phyloP scores from a whole-genome alignment of 2,888 invertebrate species.

The Subacronicta megacephala region DNA sequence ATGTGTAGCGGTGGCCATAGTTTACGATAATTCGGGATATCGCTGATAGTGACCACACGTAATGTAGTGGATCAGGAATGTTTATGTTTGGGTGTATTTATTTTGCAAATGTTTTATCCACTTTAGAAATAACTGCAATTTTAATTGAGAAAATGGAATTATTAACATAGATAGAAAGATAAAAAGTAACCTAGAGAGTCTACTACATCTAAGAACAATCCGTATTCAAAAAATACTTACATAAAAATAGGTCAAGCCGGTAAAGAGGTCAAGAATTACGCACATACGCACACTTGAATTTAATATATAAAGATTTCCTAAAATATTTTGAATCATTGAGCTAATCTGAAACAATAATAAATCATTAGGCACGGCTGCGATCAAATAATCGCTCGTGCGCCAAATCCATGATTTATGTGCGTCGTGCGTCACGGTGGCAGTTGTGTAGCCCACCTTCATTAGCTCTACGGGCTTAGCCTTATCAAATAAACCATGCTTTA shows the following conservation, averaged over 20 bases:
- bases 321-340: no score
- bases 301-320: no score
- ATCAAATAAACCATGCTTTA: conserved; percentile 30
- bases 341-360: conserved; percentile 6
- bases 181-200: no score
- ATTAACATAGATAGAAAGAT: no score
- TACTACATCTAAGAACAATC: no score
- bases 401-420: conserved; percentile 30
- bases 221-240: no score
- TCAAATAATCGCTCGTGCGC: conserved; percentile 32
- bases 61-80: conserved; percentile 1
- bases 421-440: conserved; percentile 32
- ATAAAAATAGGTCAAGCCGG: no score
- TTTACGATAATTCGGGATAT: conserved; percentile 64
- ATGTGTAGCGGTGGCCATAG: conserved; percentile 41
- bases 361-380: conserved; percentile 42
- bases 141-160: no score
- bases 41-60: conserved; percentile 30
- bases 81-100: neutral
- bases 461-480: conserved; percentile 23
- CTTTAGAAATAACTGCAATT: no score
- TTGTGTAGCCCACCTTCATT: conserved; percentile 37
- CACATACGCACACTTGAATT: no score
- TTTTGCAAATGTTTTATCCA: neutral
- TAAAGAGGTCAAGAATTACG: no score